A percentile compares a stretch with the other conserved stretches of the same genome.
Conservation (phyloP, 1,140 invertebrate genomes). For the Solenopsis invicta region DNA sequence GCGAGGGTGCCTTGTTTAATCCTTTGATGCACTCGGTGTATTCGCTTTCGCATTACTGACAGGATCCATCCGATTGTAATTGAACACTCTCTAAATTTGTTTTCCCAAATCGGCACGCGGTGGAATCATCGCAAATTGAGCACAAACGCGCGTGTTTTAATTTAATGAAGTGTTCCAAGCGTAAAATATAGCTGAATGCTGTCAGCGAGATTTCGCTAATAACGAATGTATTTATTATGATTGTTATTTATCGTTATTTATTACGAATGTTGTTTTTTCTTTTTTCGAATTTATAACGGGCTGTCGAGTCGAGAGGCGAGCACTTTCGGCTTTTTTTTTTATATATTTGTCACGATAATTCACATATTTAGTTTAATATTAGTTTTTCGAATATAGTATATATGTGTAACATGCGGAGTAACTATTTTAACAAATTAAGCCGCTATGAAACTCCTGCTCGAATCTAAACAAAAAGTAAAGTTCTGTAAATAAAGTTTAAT, state of each 20-base stretch:
- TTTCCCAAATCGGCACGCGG: neutral
- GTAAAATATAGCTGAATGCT: neutral
- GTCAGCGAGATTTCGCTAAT: neutral
- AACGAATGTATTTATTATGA: neutral
- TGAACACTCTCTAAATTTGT: neutral
- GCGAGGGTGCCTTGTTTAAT: constrained; percentile 44
- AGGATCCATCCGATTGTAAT: constrained; percentile 7
- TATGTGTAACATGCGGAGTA: neutral
- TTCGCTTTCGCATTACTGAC: constrained; percentile 3
- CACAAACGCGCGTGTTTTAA: neutral
- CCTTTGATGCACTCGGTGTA: neutral
- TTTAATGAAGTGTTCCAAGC: neutral
- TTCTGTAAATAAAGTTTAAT: neutral
- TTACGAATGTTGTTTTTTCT: neutral
- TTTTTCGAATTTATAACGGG: neutral
- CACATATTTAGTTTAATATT: constrained; percentile 24
- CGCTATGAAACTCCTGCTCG: neutral
- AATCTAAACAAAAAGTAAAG: neutral
- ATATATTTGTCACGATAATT: constrained; percentile 27
- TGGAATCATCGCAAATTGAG: neutral
- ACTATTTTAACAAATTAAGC: constrained; percentile 12
- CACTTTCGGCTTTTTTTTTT: neutral
- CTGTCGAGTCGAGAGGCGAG: neutral
- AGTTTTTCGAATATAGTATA: neutral
- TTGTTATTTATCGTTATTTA: neutral